Evolutionary conservation across 1,140 invertebrate genomes (phyloP), one percentile per base, ranked within the genome.

Genomic region (Lucilia sericata): DNA sequence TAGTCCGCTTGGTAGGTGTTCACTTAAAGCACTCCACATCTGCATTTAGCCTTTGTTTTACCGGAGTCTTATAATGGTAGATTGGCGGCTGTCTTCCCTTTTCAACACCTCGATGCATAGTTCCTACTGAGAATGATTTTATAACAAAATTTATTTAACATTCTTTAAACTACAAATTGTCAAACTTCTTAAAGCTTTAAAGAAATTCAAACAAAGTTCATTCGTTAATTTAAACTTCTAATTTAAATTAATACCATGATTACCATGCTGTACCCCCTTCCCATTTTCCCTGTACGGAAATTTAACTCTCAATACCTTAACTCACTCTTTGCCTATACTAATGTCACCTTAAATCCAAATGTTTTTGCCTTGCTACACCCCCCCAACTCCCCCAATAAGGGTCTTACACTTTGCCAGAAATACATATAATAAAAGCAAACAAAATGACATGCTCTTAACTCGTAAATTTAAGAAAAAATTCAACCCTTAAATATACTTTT

Each of bases 391-490:
- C 14, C 17, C 51, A 55, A 12, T n/a, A 30, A 30, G 25, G 1
- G 25, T 30, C 25, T 30, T 30, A 30, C 51, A 17, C 51, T 55
- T 55, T 55, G n/a, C 13, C 60, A 70, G 34, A 42, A 76, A 74
- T 5, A 12, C 0, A 34, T 14, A 78, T 10, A 78, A 78, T 36
- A 80, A 30, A 30, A 51, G 34, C 12, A 47, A 49, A 80, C 7
- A 21, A 80, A 80, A 80, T 80, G 76, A 80, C 76, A 80, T 80
- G 65, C 76, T 80, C 76, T 80, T 80, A 80, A 80, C 76, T 80
- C 76, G 42, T 80, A 80, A 80, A 80, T 80, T 80, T 51, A 13
- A 12, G n/a, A 12, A 78, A 80, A 78, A 80, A 80, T 80, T 80
- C 76, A 80, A 80, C 76, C 76, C 76, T 80, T 80, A 80, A 80